Evolutionary conservation across 2,888 invertebrate genomes (phyloP), one percentile per base, ranked within the genome.

Genomic region (Scaptomyza flava): DNA sequence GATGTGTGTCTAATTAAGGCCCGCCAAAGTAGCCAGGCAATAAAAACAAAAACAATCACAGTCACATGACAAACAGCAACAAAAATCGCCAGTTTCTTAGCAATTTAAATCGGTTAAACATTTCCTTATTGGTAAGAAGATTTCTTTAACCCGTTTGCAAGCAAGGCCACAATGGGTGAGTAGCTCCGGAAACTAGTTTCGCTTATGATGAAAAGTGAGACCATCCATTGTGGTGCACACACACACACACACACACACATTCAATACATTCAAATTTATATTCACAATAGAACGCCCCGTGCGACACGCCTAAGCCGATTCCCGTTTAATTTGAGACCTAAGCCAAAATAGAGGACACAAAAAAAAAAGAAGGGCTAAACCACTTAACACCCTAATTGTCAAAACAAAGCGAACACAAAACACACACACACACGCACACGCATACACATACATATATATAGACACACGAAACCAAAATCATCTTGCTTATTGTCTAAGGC

Each of bases 1-100:
- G 90, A 91, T 90, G 90, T 90, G 90, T 90, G 77, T 81, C 87
- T 90, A 90, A 90, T 90, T 81, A 72, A 78, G 87, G 87, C 77
- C 79, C 72, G 72, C 77, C 70, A 89, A 89, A 89, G 87, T 86
- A 73, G 87, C 88, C 86, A 82, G 89, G 89, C 89, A 84, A 89
- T 84, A 89, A 88, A 72, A 79, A 72, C 76, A 89, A 88, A 72
- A 79, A 72, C 76, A 76, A 70, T 78, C 74, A 63, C 73, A 77
- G 64, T 51, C 54, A 65, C 69, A 73, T 77, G 78, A 61, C 68
- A 52, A 3, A 52, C 46, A 67, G 5, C 72, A 58, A 42, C 62
- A 60, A 38, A 59, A 56, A 30, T 17, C 1, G 17, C 17, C 1
- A 17, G 17, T 17, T 17, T 17, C 17, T 1, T 17, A 17, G 17